phyloP scores from a whole-genome alignment of 53 echinoderm and acorn worm genomes.

The Temnopleurus reevesii region DNA sequence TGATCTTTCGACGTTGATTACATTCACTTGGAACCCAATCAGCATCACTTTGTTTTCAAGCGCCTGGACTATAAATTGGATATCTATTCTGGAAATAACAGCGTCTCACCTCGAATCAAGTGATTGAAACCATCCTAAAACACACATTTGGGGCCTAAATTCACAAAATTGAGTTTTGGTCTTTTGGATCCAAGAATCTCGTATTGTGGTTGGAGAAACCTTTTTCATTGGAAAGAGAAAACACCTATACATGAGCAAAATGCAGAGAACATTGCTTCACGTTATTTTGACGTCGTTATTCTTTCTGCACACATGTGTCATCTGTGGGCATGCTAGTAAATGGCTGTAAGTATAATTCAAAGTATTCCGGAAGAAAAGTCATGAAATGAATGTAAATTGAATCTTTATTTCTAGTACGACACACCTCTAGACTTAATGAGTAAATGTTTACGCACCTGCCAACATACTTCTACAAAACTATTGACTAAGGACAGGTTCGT shows the following conservation, averaged over 20 bases:
- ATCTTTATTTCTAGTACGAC: no score
- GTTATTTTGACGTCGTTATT: conserved; percentile 26
- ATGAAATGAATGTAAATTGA: no score
- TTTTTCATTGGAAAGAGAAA: background rate
- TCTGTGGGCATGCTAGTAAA: conserved; percentile 74
- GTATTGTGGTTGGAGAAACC: background rate
- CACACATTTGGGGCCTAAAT: background rate
- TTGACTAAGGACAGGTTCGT: no score
- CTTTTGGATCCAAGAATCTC: background rate
- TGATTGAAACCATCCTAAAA: background rate
- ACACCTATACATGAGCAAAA: background rate
- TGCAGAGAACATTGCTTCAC: background rate
- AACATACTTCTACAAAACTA: no score
- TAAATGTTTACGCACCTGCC: no score
- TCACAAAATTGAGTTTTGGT: background rate
- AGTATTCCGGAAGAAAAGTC: no score
- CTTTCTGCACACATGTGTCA: conserved; percentile 66
- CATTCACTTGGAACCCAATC: background rate
- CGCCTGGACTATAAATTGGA: conserved; percentile 7
- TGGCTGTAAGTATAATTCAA: conserved; percentile 89
- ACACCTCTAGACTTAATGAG: no score
- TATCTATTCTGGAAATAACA: conserved; percentile 47
- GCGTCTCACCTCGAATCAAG: background rate
- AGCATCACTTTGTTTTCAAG: background rate
- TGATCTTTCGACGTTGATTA: background rate